Percentiles rank a stretch among this genome's conserved stretches.
Evolutionary conservation across 2,888 invertebrate genomes (phyloP).

Genomic region (Diadegma fenestrale): DNA sequence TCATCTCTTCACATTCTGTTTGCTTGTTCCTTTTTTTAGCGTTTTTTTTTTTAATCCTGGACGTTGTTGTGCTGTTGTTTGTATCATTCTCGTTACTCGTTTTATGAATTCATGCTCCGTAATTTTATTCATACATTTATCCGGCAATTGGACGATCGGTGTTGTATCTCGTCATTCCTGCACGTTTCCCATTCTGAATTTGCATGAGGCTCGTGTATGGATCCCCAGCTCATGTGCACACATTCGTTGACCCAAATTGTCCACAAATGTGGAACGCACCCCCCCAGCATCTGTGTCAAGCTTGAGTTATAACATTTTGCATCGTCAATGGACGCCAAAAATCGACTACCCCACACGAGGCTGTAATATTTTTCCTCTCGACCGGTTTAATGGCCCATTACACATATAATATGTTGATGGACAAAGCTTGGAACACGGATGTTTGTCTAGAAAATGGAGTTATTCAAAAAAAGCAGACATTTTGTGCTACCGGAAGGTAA

Average conservation of each 20-base stretch:
- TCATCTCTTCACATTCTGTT: slow-evolving; percentile 18
- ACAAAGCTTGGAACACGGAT: neutral
- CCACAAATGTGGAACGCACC: slow-evolving; percentile 18
- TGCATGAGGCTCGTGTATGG: slow-evolving; percentile 36
- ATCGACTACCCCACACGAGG: neutral
- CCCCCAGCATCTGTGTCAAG: neutral
- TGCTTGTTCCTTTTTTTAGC: slow-evolving; percentile 3
- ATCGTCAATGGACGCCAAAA: slow-evolving; percentile 18
- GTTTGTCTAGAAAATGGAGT: neutral
- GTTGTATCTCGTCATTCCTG: slow-evolving; percentile 15
- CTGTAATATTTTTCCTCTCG: neutral
- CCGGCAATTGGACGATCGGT: slow-evolving; percentile 40
- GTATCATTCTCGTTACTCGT: slow-evolving; percentile 35
- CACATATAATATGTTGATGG: slow-evolving; percentile 8
- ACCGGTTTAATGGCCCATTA: neutral
- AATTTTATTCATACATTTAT: slow-evolving; percentile 60
- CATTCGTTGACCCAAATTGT: slow-evolving; percentile 38
- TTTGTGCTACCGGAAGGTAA: neutral
- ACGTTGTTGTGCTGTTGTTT: slow-evolving; percentile 21
- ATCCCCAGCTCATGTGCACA: neutral
- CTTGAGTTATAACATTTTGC: slow-evolving; percentile 14
- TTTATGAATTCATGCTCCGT: slow-evolving; percentile 52
- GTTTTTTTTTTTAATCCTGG: neutral
- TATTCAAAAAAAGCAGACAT: neutral
- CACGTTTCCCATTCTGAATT: slow-evolving; percentile 34